Conservation (phyloP, 2,888 invertebrate genomes). For the Acronicta psi region DNA sequence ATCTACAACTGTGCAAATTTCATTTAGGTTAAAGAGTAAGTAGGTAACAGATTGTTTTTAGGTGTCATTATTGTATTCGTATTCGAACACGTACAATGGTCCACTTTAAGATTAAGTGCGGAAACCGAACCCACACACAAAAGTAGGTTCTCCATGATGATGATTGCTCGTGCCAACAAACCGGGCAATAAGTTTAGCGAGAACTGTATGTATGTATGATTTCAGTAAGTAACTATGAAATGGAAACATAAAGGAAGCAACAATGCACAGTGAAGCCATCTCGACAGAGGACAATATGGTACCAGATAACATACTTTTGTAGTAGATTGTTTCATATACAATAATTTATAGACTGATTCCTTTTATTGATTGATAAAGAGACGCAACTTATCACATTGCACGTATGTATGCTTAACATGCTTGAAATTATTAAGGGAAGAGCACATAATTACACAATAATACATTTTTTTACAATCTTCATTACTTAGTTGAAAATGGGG, state of each 20-base stretch:
- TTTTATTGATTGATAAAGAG: slow-evolving; percentile 43
- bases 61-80: too few species aligned
- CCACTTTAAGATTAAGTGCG: too few species aligned
- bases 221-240: background rate
- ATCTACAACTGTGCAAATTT: slow-evolving; percentile 50
- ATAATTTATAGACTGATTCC: slow-evolving; percentile 29
- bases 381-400: slow-evolving; percentile 23
- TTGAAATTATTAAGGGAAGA: slow-evolving; percentile 18
- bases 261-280: background rate
- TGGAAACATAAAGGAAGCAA: slow-evolving; percentile 14
- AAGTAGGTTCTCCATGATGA: too few species aligned
- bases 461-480: slow-evolving; percentile 13
- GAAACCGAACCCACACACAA: too few species aligned
- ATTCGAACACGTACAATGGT: too few species aligned
- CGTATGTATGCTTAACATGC: slow-evolving; percentile 8
- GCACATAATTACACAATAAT: slow-evolving; percentile 13
- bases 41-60: slow-evolving; percentile 1
- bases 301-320: background rate
- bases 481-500: slow-evolving; percentile 27
- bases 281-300: background rate
- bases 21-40: slow-evolving; percentile 25
- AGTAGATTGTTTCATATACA: slow-evolving; percentile 15
- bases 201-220: too few species aligned
- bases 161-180: too few species aligned
- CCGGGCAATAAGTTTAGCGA: too few species aligned